These are phyloP conservation scores for Eulemur albifrons DNA, from an alignment of 2,797 vertebrate genomes.

Conservation along the genomic window DNA sequence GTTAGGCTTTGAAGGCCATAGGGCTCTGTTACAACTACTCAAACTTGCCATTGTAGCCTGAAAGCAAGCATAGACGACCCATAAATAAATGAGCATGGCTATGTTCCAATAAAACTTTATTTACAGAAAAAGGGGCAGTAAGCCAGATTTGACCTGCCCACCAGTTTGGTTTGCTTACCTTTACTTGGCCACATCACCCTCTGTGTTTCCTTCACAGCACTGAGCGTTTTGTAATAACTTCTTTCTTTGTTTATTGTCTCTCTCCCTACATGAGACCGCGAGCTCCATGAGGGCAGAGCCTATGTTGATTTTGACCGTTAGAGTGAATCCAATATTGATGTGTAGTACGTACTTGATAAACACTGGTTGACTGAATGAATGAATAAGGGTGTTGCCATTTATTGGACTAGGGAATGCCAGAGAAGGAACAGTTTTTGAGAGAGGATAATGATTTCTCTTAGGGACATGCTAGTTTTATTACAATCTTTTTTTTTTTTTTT, in stretches of 20 bases:
- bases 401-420: not conserved
- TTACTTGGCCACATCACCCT: not conserved
- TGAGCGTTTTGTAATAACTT: not conserved
- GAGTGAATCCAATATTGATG: not conserved
- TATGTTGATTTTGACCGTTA: not conserved
- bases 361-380: not conserved
- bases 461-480: not conserved
- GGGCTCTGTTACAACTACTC: not conserved
- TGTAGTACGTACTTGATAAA: not conserved
- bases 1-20: not conserved
- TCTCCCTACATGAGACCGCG: not conserved
- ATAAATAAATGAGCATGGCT: not conserved
- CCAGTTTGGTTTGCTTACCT: not conserved
- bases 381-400: not conserved
- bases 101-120: not conserved
- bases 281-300: not conserved
- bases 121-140: not conserved
- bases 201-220: not conserved
- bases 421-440: not conserved
- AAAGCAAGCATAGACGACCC: not conserved
- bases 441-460: not conserved
- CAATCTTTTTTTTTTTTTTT: constrained; percentile 3
- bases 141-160: not conserved
- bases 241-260: not conserved
- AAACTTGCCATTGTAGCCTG: not conserved